Evolutionary conservation across 2,888 invertebrate genomes (phyloP).

Genomic region (Drosophila bunnanda): DNA sequence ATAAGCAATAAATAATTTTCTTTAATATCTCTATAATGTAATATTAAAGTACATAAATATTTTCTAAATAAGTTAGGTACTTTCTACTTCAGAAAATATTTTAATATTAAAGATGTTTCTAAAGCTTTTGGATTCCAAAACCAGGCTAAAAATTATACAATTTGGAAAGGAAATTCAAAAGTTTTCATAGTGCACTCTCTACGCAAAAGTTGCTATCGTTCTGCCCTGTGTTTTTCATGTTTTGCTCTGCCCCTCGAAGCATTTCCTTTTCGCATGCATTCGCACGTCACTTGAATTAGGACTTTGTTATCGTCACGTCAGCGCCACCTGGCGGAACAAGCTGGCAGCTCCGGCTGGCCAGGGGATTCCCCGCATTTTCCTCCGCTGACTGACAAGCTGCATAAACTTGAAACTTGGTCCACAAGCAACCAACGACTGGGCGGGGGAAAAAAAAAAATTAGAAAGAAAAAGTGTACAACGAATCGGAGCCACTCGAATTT

Average conservation of each 20-base stretch:
- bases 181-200: background rate
- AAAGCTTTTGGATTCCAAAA: no score
- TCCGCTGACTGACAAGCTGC: conserved; percentile 40
- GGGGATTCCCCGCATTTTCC: conserved; percentile 19
- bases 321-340: conserved; percentile 73
- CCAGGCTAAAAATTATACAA: no score
- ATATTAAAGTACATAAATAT: background rate
- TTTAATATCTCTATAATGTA: no score
- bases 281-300: conserved; percentile 65
- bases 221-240: conserved; percentile 3
- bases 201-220: conserved; percentile 5
- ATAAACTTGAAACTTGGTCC: conserved; percentile 65
- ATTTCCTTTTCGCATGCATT: conserved; percentile 52
- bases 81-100: no score
- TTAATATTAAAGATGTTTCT: no score
- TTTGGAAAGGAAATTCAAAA: no score
- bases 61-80: background rate
- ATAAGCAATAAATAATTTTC: background rate
- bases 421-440: conserved; percentile 43
- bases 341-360: conserved; percentile 39
- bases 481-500: conserved; percentile 68
- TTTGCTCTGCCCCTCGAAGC: conserved; percentile 3
- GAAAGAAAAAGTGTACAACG: conserved; percentile 37
- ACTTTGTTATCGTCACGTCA: conserved; percentile 66
- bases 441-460: conserved; percentile 11